Evolutionary conservation across 2,113 vertebrate genomes (phyloP), one percentile per base, ranked within the genome.

Genomic region (Bubo blakistoni): DNA sequence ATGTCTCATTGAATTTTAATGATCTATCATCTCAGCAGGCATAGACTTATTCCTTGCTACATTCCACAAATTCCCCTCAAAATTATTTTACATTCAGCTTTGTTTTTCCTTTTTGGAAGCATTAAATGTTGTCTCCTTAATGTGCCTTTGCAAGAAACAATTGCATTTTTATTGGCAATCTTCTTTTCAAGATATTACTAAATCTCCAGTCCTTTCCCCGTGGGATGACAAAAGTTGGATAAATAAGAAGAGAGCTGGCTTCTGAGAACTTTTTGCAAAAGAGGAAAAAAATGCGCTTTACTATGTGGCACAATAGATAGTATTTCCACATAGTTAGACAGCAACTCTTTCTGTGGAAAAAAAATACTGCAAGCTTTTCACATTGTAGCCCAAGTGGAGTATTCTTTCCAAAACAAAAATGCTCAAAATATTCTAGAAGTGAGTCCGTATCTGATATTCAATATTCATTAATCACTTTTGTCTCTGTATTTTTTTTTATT

Each of bases 291-390:
- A 86, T 81, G 59, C 76, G 52, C 70, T 95, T 94, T 87, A 86
- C 57, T 92, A 89, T 95, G 95, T 95, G 89, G 92, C 92, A 92
- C 51, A 72, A 76, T 4, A 94, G 83, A 86, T 47, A 84, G 27
- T 79, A 85, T 95, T 97, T 96, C 94, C 91, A 97, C 84, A 92
- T 32, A 93, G 69, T 59, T 20, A 80, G 81, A 80, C 81, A 96
- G 83, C 57, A 91, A 21, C 32, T 7, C 29, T 87, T 79, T 79
- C 63, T 55, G 32, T 44, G 62, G 78, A 89, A 89, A 94, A 80
- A 73, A 54, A 63, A 47, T 55, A 55, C 80, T 84, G 83, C 81
- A 94, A 96, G 15, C 36, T 57, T 88, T 90, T 91, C 80, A 89
- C 40, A 91, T 92, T 94, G 95, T 51, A 92, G 86, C 54, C 42